Evolutionary conservation across 2,113 vertebrate species (phyloP), one percentile per base, ranked within the genome.

Genomic region (Raja brachyura): DNA sequence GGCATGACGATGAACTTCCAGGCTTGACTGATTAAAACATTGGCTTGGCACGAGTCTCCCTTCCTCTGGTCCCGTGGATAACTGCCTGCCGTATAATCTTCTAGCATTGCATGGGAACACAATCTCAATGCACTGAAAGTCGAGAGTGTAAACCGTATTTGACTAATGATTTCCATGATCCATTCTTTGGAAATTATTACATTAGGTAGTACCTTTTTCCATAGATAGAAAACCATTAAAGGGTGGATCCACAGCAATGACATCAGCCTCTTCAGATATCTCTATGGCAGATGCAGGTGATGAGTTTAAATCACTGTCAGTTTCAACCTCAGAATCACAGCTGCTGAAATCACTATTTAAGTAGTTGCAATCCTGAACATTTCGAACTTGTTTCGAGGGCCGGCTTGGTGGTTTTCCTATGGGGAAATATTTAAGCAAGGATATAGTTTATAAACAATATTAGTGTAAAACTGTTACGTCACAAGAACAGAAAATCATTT

Each of bases 281-380:
- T 99, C 99, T 0, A 97, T 93, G 93, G 98, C 94, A 0, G 99
- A 99, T 95, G 99, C 98, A 0, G 98, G 98, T 6, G 99, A 99
- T 6, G 98, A 99, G 96, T 98, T 98, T 95, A 97, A 98, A 95
- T 99, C 99, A 0, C 98, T 99, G 94, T 99, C 98, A 90, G 99
- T 95, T 93, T 96, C 98, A 0, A 95, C 74, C 0, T 99, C 99
- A 0, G 98, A 98, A 93, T 99, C 98, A 0, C 97, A 98, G 94
- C 98, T 99, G 96, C 98, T 99, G 96, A 98, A 98, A 0, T 99
- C 98, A 0, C 98, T 99, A 96, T 99, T 98, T 94, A 98, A 95
- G 0, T 96, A 96, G 4, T 48, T 28, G 0, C 31, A 94, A 92
- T 98, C 98, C 16, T 95, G 94, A 0, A 93, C 56, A 33, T 95